Conservation (phyloP, 2,888 invertebrate species). For the Aporophyla lueneburgensis region DNA sequence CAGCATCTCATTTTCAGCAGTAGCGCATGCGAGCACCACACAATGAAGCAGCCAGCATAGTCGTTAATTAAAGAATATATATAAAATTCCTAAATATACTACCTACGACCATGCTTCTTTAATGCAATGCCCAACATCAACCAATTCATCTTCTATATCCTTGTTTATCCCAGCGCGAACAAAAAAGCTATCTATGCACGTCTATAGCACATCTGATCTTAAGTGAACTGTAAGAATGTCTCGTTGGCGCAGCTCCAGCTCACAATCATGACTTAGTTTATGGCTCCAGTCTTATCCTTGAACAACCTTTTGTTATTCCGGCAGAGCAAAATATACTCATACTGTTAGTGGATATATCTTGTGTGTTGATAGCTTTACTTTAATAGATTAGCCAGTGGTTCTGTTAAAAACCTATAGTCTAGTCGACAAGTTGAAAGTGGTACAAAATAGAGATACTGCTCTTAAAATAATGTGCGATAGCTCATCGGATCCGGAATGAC, state of each 20-base stretch:
- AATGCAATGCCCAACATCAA: not conserved
- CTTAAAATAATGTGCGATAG: too few species aligned
- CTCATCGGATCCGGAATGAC: too few species aligned
- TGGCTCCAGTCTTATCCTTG: conserved; percentile 39
- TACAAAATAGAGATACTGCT: too few species aligned
- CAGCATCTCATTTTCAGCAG: too few species aligned
- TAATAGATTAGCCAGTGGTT: not conserved
- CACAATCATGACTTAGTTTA: conserved; percentile 48
- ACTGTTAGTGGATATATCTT: not conserved
- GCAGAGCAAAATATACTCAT: conserved; percentile 10
- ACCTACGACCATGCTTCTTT: not conserved
- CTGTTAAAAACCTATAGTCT: too few species aligned
- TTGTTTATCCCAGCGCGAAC: conserved; percentile 10
- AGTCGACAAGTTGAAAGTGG: too few species aligned
- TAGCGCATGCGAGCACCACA: too few species aligned
- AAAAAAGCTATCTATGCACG: conserved; percentile 15
- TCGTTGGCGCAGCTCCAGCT: conserved; percentile 53
- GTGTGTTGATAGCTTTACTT: not conserved
- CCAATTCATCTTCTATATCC: conserved; percentile 3
- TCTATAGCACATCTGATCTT: conserved; percentile 45
- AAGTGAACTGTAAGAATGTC: conserved; percentile 47
- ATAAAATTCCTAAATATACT: too few species aligned
- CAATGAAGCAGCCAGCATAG: too few species aligned
- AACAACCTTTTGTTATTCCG: conserved; percentile 42
- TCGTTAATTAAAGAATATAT: too few species aligned